Evolutionary conservation across 2,113 vertebrate species (phyloP), one percentile per base, ranked within the genome.

Genomic region (Lethenteron reissneri): DNA sequence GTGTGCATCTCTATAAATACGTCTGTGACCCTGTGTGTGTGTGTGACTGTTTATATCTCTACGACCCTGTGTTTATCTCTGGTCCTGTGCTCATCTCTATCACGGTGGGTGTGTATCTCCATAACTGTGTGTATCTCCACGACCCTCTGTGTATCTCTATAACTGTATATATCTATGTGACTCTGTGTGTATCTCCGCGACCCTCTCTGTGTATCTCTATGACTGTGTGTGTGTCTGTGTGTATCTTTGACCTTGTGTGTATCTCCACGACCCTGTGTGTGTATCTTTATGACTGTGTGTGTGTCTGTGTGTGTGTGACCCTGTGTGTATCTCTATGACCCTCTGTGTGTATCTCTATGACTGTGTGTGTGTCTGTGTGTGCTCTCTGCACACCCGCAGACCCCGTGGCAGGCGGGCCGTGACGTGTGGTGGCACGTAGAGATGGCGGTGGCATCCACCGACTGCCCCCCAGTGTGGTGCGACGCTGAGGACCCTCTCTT

Each of bases 401-500:
- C 78, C 13, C 77, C 80, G 13, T 85, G 85, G 84, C 80, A 84
- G 71, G 73, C 77, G 0, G 75, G 77, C 9, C 76, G 75, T 73
- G 83, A 87, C 56, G 74, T 82, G 70, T 84, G 83, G 83, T 84
- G 83, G 84, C 82, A 87, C 0, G 82, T 83, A 57, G 79, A 72
- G 19, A 79, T 84, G 79, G 75, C 72, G 17, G 75, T 76, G 17
- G 77, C 76, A 17, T 70, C 78, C 15, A 83, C 85, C 1, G 79
- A 82, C 74, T 85, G 84, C 77, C 83, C 84, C 19, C 85, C 84
- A 0, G 85, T 84, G 77, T 86, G 85, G 84, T 57, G 85, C 77
- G 83, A 87, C 9, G 78, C 85, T 1, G 85, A 87, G 72, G 84
- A 87, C 73, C 84, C 83, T 0, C 82, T 86, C n/a, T 87, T 87